A percentile compares a stretch with the other conserved stretches of the same genome.
Evolutionary conservation across 2,113 vertebrate genomes (phyloP).

Genomic region (Silurus glanis): DNA sequence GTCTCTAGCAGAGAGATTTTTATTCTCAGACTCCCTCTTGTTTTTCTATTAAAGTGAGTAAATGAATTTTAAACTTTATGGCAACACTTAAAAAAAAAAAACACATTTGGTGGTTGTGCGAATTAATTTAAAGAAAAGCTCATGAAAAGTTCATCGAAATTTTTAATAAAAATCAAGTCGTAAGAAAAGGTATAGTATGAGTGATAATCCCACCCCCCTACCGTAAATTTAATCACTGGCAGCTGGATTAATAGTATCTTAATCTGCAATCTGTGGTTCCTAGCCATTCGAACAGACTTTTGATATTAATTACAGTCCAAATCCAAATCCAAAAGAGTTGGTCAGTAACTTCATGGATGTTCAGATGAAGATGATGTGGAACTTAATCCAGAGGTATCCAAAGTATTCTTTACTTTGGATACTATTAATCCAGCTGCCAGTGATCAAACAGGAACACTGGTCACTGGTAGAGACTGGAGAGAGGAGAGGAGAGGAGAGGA

Average conservation of each 20-base stretch:
- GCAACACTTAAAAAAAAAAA: neutral
- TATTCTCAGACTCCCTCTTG: conserved; percentile 25
- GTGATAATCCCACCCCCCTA: neutral
- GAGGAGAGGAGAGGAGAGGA: no score
- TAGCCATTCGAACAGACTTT: no score
- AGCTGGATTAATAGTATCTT: neutral
- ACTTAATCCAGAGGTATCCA: no score
- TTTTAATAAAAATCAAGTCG: neutral
- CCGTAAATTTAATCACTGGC: neutral
- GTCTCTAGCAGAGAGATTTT: conserved; percentile 29
- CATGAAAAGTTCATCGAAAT: neutral
- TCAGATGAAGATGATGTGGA: no score
- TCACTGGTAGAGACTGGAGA: no score
- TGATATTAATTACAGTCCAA: no score
- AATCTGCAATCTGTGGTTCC: no score
- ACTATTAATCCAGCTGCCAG: no score
- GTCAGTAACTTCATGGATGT: no score
- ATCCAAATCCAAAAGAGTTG: no score
- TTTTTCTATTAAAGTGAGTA: conserved; percentile 19
- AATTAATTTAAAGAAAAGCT: neutral
- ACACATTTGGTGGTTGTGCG: neutral
- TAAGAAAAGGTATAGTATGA: neutral
- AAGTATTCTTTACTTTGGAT: no score
- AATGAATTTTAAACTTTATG: conserved; percentile 30
- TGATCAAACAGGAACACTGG: no score